Evolutionary conservation across 2,797 vertebrate genomes (phyloP).

Genomic region (Podargus strigoides): DNA sequence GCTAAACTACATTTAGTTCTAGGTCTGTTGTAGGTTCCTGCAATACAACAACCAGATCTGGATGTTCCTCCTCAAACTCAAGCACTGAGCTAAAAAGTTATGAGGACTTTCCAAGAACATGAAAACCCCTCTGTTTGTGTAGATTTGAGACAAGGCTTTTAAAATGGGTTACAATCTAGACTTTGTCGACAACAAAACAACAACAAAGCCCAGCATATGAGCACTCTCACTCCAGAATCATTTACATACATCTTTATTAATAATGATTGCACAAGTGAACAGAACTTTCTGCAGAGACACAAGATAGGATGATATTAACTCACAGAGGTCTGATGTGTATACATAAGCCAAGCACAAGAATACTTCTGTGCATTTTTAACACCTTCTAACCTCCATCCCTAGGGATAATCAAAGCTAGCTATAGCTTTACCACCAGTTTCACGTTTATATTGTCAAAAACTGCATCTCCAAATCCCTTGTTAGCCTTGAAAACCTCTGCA

Average conservation of each 20-base stretch:
- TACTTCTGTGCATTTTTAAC: background rate
- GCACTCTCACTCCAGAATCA: background rate
- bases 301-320: background rate
- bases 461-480: background rate
- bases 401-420: background rate
- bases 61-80: background rate
- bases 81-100: background rate
- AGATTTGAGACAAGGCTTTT: background rate
- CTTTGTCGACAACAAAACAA: background rate
- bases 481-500: background rate
- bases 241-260: constrained; percentile 37
- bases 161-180: background rate
- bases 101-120: background rate
- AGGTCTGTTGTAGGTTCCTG: background rate
- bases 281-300: background rate
- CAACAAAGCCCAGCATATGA: background rate
- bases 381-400: background rate
- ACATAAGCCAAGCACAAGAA: background rate
- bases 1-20: background rate
- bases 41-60: background rate
- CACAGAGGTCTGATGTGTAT: background rate
- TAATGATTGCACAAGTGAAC: background rate
- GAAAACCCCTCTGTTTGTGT: background rate
- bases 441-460: background rate
- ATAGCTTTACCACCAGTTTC: background rate